A percentile compares a stretch with the other conserved stretches of the same genome.
phyloP scores from a whole-genome alignment of 2,797 vertebrate genomes.

The Clarias laeviceps region DNA sequence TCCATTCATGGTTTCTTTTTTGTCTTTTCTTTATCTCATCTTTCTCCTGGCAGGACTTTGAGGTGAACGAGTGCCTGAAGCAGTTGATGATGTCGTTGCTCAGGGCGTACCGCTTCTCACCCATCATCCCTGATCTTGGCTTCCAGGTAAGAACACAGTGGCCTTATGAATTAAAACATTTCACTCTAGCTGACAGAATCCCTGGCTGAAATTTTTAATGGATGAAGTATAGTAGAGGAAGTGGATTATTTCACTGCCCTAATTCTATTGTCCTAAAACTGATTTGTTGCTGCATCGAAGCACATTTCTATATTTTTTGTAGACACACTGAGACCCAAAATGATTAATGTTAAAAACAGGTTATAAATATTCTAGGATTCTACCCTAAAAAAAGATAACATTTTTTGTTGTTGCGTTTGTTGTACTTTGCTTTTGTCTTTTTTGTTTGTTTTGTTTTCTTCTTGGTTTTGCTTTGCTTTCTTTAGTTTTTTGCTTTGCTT shows the following conservation, averaged over 20 bases:
- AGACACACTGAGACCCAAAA: background rate
- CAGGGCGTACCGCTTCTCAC: conserved; percentile 94
- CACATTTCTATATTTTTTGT: background rate
- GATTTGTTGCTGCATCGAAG: background rate
- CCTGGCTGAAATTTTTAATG: background rate
- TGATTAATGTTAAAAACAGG: background rate
- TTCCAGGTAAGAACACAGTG: conserved; percentile 80
- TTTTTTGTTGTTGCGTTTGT: background rate
- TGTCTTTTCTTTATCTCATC: background rate
- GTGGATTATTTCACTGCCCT: background rate
- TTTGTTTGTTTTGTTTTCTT: background rate
- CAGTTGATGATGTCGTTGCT: conserved; percentile 96
- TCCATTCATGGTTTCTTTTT: background rate
- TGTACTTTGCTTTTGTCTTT: background rate
- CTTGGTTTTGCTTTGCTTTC: background rate
- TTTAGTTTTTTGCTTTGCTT: background rate
- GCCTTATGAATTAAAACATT: background rate
- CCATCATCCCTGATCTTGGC: conserved; percentile 93
- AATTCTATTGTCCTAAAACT: background rate
- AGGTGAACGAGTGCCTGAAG: conserved; percentile 94
- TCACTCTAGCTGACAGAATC: background rate
- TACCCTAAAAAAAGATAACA: background rate
- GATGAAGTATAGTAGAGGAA: background rate
- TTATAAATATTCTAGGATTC: background rate
- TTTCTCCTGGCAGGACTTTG: conserved; percentile 84